Conservation (phyloP, 2,888 invertebrate genomes). For the Amorpha juglandis region DNA sequence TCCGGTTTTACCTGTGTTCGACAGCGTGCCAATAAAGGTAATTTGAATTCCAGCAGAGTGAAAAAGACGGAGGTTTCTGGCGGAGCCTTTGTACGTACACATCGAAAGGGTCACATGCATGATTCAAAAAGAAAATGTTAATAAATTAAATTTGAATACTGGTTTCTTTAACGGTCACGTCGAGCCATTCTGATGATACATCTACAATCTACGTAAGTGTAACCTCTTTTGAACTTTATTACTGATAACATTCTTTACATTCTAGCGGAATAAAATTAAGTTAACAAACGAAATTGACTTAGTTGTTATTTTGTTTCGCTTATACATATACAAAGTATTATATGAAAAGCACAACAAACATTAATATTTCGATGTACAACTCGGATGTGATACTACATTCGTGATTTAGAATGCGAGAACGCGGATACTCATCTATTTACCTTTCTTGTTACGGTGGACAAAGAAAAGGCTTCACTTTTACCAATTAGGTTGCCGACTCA, state of each 20-base stretch:
- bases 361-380: conserved; percentile 2
- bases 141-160: conserved; percentile 71
- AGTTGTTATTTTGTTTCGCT: neutral
- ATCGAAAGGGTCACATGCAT: conserved; percentile 49
- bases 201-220: conserved; percentile 1
- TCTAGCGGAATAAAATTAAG: neutral
- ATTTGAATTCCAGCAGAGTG: conserved; percentile 80
- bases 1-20: conserved; percentile 78
- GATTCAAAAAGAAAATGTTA: conserved; percentile 65
- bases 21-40: conserved; percentile 76
- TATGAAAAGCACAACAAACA: too few species aligned
- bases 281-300: neutral
- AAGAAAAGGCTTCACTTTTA: conserved; percentile 78
- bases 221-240: neutral
- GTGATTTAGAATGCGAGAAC: conserved; percentile 61
- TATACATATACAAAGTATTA: too few species aligned
- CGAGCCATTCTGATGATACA: conserved; percentile 32
- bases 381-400: conserved; percentile 33
- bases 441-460: conserved; percentile 64
- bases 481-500: conserved; percentile 72
- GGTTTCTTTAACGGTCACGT: conserved; percentile 67
- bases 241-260: neutral
- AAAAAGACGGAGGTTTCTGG: conserved; percentile 74
- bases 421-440: conserved; percentile 66
- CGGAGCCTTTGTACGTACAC: conserved; percentile 58